Evolutionary conservation across 2,888 invertebrate genomes (phyloP), one percentile per base, ranked within the genome.

Genomic region (Eristalis pertinax): DNA sequence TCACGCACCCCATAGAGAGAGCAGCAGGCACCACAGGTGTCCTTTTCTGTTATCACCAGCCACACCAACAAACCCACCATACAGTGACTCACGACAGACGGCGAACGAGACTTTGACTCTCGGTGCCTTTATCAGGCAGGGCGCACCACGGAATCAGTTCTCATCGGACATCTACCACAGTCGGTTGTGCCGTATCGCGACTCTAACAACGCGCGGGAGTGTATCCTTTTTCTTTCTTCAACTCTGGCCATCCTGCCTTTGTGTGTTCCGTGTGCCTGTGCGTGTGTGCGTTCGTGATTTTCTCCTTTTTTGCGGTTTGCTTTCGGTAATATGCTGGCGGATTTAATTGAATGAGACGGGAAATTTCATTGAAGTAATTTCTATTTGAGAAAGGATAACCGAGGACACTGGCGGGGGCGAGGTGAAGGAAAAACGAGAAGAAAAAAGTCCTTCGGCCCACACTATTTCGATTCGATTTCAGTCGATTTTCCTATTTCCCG

Each of bases 11-110:
- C 13, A 35, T 5, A 32, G 67, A 65, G 32, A 50, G 50, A 50
- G 50, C n/a, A 50, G 19, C 50, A 50, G 65, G 78, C 72, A 84
- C 83, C 73, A 87, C 87, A 87, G 87, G 87, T 87, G 87, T 87
- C 79, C 60, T 87, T 87, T 81, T 56, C 32, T 63, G 67, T 26
- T 79, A 70, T 76, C 75, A 73, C 19, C 64, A 60, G 11, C 38
- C 15, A 50, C 41, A 35, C 19, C 7, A 69, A 11, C 3, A 32
- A 82, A 82, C 13, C 67, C 68, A 87, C 87, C 87, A 87, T 75
- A 83, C 83, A 87, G 83, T 83, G 76, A 84, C 74, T 75, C 62
- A 29, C n/a, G n/a, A 1, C 24, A 24, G 11, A 19, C 38, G n/a
- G 32, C 32, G 19, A 50, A 22, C 22, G 11, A 29, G 19, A n/a